phyloP scores from a whole-genome alignment of 2,113 vertebrate genomes.

The Ranitomeya imitator region DNA sequence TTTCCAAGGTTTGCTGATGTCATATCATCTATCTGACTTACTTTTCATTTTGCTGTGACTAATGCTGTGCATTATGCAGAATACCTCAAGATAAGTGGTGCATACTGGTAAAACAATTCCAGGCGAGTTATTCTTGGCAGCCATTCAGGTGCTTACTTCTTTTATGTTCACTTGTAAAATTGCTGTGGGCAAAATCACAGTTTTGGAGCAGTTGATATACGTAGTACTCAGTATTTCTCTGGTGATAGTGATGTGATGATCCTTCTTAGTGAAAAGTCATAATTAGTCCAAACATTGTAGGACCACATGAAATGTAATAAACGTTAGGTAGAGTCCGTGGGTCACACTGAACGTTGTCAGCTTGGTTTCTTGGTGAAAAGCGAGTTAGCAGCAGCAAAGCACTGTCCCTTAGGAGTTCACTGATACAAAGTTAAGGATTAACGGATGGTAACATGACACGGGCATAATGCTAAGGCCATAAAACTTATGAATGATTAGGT shows the following conservation, averaged over 20 bases:
- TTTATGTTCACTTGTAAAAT: neutral
- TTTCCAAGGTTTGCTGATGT: neutral
- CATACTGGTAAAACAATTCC: neutral
- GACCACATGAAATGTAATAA: neutral
- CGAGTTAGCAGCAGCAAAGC: neutral
- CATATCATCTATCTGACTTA: neutral
- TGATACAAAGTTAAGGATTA: slow-evolving; percentile 40
- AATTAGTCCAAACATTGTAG: neutral
- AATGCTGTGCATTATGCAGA: neutral
- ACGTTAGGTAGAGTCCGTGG: neutral
- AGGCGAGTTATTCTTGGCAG: neutral
- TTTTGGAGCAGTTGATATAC: neutral
- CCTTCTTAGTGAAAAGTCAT: neutral
- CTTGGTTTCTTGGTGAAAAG: neutral
- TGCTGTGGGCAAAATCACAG: neutral
- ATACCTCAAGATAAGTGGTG: neutral
- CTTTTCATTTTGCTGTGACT: neutral
- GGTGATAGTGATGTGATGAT: slow-evolving; percentile 13
- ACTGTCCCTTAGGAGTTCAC: neutral
- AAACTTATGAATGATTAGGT: slow-evolving; percentile 41
- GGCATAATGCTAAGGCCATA: slow-evolving; percentile 30
- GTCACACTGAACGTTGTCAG: neutral
- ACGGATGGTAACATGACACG: slow-evolving; percentile 43
- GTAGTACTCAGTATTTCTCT: neutral
- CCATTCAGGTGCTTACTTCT: neutral